Evolutionary conservation across 2,113 vertebrate genomes (phyloP), one percentile per base, ranked within the genome.

Genomic region (Alligator sinensis): DNA sequence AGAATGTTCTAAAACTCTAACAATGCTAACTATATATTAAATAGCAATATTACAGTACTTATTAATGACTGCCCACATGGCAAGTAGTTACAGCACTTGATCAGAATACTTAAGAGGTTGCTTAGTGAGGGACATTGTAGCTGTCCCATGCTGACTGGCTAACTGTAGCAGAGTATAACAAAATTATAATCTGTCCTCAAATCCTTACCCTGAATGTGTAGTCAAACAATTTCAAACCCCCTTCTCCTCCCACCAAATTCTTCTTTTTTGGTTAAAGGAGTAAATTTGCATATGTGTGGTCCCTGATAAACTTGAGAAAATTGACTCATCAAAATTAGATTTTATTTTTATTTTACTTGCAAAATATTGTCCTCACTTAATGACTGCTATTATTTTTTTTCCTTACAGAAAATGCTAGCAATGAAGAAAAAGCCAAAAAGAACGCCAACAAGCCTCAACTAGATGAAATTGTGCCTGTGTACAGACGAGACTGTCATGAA

Each of bases 391-490:
- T 78, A 90, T 74, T 6, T 83, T 60, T 13, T 22, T 55, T 61
- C 34, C 47, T 96, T 95, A 94, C 97, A 99, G 94, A 99, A 98
- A 91, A 98, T 94, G 84, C 98, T 97, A 98, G 90, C n/a, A 98
- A 97, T 94, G 99, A 99, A 98, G 99, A 99, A 97, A 99, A 99
- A 98, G 98, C 98, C 82, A 99, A 99, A 98, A 99, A 99, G 97
- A 99, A 98, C 85, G 97, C 98, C 84, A 99, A 93, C 96, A 99
- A 99, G 97, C 99, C 99, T 82, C 98, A 99, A 96, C 98, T 99
- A 98, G 99, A 99, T 93, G 99, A 99, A 98, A 99, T 99, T 77
- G 99, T 99, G 97, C 99, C 99, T 96, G 99, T 99, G 95, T 99
- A 99, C 98, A 99, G 99, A 98, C 98, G 99, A 97, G 99, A 99